These are phyloP conservation scores for Chironomus tentans DNA, from an alignment of 2,888 invertebrate species.

Conservation along the genomic window DNA sequence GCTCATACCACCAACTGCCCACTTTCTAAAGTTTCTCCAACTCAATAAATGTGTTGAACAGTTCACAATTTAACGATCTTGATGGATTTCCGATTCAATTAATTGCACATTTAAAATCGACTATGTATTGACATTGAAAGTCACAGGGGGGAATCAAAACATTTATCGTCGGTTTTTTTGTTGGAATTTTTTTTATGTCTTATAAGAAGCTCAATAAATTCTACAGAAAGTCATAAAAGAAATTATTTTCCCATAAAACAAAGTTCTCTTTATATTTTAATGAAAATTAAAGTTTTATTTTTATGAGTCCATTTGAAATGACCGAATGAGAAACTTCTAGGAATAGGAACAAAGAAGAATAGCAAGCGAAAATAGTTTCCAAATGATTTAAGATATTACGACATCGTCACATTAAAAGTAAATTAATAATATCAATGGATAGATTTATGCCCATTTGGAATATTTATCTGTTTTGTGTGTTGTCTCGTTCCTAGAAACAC, in stretches of 20 bases:
- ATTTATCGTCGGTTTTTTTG: background rate
- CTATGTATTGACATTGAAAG: too few relatives aligned
- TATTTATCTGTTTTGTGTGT: too few relatives aligned
- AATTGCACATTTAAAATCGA: too few relatives aligned
- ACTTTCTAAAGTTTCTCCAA: too few relatives aligned
- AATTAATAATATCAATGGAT: constrained; percentile 14
- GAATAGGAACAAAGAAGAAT: background rate
- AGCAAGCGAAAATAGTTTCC: background rate
- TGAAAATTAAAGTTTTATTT: background rate
- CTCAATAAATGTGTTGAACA: too few relatives aligned
- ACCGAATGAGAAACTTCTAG: background rate
- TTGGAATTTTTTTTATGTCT: background rate
- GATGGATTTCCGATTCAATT: too few relatives aligned
- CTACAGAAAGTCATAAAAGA: background rate
- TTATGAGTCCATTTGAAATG: too few relatives aligned
- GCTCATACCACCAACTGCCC: too few relatives aligned
- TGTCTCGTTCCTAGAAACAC: background rate
- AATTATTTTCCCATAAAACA: background rate
- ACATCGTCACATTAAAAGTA: constrained; percentile 14
- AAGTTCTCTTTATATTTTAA: background rate
- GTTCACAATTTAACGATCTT: too few relatives aligned
- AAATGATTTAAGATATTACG: constrained; percentile 3
- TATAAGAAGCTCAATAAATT: background rate
- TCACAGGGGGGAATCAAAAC: too few relatives aligned
- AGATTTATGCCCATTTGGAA: constrained; percentile 4